These are phyloP conservation scores for Deilephila elpenor DNA, from an alignment of 2,888 invertebrate genomes.

Conservation along the genomic window DNA sequence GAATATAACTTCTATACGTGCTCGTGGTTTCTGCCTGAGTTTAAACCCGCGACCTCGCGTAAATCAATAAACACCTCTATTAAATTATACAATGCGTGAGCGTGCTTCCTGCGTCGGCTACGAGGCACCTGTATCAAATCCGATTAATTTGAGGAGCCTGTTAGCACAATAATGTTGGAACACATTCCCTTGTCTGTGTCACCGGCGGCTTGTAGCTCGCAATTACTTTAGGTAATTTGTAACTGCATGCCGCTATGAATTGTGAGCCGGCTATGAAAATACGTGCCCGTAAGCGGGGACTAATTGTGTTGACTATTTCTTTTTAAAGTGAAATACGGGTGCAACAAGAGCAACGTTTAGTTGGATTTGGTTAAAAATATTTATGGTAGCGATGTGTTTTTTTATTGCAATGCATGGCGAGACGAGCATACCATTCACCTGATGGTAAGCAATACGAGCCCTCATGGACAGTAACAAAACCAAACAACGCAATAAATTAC, in stretches of 20 bases:
- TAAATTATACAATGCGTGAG: background rate
- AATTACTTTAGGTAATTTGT: constrained; percentile 58
- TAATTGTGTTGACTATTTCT: background rate
- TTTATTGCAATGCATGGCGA: no score
- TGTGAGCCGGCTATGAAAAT: constrained; percentile 1
- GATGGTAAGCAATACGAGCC: no score
- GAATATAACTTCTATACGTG: no score
- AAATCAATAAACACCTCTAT: background rate
- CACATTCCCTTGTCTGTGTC: constrained; percentile 64
- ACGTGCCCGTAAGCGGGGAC: background rate
- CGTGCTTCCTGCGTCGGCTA: background rate
- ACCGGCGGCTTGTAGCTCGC: constrained; percentile 51
- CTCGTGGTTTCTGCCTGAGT: no score
- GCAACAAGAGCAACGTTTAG: no score
- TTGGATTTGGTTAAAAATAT: no score
- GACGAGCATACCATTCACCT: no score
- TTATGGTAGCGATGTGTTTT: no score
- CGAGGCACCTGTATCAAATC: constrained; percentile 50
- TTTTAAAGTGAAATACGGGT: background rate
- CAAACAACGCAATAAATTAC: no score
- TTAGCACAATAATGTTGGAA: constrained; percentile 72
- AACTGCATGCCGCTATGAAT: constrained; percentile 4
- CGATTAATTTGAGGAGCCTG: constrained; percentile 73
- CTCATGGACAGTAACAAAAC: no score
- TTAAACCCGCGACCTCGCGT: background rate